phyloP scores from a whole-genome alignment of 2,888 invertebrate genomes.

The Pedicia rivosa region DNA sequence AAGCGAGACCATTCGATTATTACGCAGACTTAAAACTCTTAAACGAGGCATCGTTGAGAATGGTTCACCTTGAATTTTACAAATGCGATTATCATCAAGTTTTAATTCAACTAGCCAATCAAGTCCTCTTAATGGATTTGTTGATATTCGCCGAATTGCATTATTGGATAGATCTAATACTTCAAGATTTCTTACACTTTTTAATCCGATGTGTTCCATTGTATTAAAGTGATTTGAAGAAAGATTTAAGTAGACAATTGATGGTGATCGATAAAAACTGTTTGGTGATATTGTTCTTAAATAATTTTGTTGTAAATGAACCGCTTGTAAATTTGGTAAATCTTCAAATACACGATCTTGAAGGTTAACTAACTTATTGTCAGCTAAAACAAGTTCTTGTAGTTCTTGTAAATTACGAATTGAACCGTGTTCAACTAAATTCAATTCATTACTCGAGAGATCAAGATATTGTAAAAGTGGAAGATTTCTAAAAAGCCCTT shows the following conservation, averaged over 20 bases:
- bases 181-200: constrained; percentile 59
- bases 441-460: constrained; percentile 66
- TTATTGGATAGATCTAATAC: constrained; percentile 75
- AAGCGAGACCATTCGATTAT: constrained; percentile 58
- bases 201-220: constrained; percentile 58
- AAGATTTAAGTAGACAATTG: constrained; percentile 65
- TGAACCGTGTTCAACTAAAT: constrained; percentile 54
- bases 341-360: constrained; percentile 63
- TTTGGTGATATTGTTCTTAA: constrained; percentile 52
- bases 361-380: constrained; percentile 56
- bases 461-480: constrained; percentile 56
- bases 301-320: constrained; percentile 68
- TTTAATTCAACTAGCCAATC: constrained; percentile 77
- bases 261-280: constrained; percentile 62
- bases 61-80: constrained; percentile 61
- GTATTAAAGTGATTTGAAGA: constrained; percentile 63
- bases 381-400: constrained; percentile 49
- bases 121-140: constrained; percentile 51
- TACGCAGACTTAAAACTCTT: constrained; percentile 60
- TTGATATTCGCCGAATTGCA: constrained; percentile 50
- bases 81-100: constrained; percentile 71
- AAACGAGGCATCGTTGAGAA: constrained; percentile 73
- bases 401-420: constrained; percentile 52
- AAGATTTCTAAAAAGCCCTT: constrained; percentile 55
- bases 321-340: constrained; percentile 41